These are phyloP conservation scores for Etheostoma spectabile DNA, from an alignment of 2,113 vertebrate species.

Conservation along the genomic window DNA sequence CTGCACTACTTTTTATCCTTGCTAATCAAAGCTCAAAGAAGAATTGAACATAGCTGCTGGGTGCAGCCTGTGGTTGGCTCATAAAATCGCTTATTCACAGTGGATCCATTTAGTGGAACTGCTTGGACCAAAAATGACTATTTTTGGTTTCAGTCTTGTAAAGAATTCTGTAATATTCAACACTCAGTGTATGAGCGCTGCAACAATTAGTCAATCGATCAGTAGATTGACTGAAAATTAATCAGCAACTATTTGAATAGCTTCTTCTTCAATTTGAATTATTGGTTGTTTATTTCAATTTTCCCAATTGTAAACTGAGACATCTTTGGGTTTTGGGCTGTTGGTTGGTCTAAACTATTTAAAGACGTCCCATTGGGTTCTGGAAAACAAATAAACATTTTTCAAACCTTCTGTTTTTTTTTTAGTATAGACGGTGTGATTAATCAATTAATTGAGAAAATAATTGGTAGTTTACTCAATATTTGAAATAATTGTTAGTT, in stretches of 20 bases:
- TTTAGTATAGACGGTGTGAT: neutral
- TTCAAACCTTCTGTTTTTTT: neutral
- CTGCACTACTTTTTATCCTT: slow-evolving; percentile 3
- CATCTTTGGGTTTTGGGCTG: neutral
- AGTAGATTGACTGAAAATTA: neutral
- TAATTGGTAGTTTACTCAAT: neutral
- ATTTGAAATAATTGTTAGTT: neutral
- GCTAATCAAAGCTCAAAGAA: slow-evolving; percentile 13
- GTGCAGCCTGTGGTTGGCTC: slow-evolving; percentile 1
- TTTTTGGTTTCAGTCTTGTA: slow-evolving; percentile 7
- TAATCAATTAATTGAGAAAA: neutral
- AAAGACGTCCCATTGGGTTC: neutral
- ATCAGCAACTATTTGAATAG: neutral
- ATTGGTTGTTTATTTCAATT: neutral
- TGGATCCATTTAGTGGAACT: slow-evolving; percentile 21
- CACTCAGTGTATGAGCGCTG: neutral
- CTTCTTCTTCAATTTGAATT: neutral
- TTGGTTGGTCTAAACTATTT: neutral
- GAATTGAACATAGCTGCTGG: slow-evolving; percentile 10
- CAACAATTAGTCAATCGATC: neutral
- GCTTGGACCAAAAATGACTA: neutral
- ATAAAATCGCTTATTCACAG: slow-evolving; percentile 15
- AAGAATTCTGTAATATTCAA: slow-evolving; percentile 1
- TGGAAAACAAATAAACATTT: neutral
- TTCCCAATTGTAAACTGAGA: neutral